Evolutionary conservation across 1,140 invertebrate genomes (phyloP).

Genomic region (Pollicipes pollicipes): DNA sequence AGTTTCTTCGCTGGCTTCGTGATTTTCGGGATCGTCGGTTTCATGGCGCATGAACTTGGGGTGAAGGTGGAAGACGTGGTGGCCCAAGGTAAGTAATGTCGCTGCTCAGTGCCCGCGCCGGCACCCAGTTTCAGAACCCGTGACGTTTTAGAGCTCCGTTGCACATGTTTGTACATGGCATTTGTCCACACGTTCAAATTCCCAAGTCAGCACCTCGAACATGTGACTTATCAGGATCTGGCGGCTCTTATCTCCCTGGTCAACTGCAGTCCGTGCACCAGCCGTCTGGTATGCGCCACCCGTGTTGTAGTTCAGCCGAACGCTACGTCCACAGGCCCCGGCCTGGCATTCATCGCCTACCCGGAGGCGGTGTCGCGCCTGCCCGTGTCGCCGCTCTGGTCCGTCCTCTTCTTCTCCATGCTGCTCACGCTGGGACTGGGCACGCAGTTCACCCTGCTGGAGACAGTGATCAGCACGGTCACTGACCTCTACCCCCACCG

Average conservation of each 20-base stretch:
- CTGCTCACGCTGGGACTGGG: conserved; percentile 54
- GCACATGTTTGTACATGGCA: too few species aligned
- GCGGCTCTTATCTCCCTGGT: too few species aligned
- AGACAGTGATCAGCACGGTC: conserved; percentile 32
- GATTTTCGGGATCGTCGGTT: conserved; percentile 36
- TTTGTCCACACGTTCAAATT: too few species aligned
- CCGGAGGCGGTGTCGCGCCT: conserved; percentile 64
- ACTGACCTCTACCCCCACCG: conserved; percentile 32
- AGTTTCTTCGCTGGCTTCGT: conserved; percentile 23
- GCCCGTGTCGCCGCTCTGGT: conserved; percentile 64
- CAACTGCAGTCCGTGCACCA: too few species aligned
- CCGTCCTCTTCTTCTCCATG: conserved; percentile 69
- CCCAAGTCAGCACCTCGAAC: too few species aligned
- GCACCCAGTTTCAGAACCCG: too few species aligned
- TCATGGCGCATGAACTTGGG: conserved; percentile 51
- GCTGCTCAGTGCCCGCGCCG: background rate
- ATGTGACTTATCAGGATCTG: too few species aligned
- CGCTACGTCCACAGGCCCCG: conserved; percentile 39
- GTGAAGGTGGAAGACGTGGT: conserved; percentile 18
- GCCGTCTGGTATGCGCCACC: too few species aligned
- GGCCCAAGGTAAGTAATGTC: conserved; percentile 16
- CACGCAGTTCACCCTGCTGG: conserved; percentile 41
- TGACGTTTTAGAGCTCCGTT: too few species aligned
- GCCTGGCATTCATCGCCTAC: conserved; percentile 68
- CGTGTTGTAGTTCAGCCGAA: too few species aligned